Evolutionary conservation across 2,797 vertebrate genomes (phyloP).

Genomic region (Cossypha heuglini): DNA sequence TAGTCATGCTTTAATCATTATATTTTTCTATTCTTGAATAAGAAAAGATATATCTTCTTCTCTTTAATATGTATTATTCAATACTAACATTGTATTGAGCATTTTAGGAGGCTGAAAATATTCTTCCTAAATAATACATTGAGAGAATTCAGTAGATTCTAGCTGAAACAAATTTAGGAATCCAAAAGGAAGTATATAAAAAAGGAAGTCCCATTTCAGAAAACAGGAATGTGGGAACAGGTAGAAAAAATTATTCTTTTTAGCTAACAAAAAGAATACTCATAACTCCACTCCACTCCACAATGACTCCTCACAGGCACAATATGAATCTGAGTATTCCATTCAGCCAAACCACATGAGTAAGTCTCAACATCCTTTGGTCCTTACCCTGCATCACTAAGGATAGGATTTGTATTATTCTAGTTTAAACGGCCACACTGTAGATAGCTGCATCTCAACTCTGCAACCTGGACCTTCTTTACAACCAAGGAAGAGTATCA

Average conservation of each 20-base stretch:
- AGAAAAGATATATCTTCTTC: neutral
- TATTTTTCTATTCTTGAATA: neutral
- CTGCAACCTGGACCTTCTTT: neutral
- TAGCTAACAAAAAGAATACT: neutral
- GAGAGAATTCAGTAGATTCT: neutral
- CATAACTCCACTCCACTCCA: neutral
- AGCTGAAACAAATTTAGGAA: neutral
- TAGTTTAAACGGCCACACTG: neutral
- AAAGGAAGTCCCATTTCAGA: neutral
- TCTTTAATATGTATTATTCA: neutral
- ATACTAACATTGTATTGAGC: neutral
- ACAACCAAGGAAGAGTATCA: neutral
- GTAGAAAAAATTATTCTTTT: neutral
- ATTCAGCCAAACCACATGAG: neutral
- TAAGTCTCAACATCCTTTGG: neutral
- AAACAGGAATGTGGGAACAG: neutral
- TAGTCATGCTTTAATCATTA: neutral
- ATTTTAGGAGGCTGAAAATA: neutral
- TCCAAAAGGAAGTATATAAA: neutral
- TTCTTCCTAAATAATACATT: neutral
- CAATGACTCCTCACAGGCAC: neutral
- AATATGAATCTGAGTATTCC: neutral
- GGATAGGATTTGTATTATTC: neutral
- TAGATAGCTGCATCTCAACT: neutral
- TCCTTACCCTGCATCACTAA: neutral